Conservation (phyloP, 2,113 vertebrate species). For the Talpa occidentalis region DNA sequence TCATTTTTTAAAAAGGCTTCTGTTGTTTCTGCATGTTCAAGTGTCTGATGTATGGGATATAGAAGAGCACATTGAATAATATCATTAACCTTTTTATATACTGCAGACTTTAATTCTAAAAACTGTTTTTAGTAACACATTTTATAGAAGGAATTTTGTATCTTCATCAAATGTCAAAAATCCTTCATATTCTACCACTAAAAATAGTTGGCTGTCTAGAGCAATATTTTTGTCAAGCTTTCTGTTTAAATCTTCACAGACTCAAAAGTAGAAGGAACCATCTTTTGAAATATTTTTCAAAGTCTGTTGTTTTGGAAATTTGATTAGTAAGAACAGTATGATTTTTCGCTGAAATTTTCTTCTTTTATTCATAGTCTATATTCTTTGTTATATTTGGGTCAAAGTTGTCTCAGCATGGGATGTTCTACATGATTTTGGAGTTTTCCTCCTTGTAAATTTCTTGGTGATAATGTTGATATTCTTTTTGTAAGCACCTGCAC, state of each 20-base stretch:
- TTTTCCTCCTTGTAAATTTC: not conserved
- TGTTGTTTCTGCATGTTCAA: not conserved
- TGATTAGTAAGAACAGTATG: constrained; percentile 5
- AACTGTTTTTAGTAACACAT: constrained; percentile 25
- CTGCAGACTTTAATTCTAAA: constrained; percentile 18
- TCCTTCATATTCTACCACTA: constrained; percentile 21
- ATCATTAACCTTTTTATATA: constrained; percentile 41
- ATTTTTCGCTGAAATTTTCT: not conserved
- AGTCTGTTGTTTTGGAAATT: constrained; percentile 41
- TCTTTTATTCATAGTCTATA: not conserved
- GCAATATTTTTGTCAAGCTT: constrained; percentile 28
- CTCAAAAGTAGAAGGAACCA: constrained; percentile 28
- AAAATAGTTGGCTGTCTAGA: constrained; percentile 21
- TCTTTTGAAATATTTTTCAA: constrained; percentile 38
- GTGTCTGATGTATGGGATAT: not conserved
- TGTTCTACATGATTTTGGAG: not conserved
- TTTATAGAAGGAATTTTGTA: constrained; percentile 40
- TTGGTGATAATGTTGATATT: not conserved
- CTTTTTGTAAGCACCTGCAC: not conserved
- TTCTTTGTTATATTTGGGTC: not conserved
- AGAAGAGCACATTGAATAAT: constrained; percentile 36
- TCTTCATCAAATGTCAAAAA: constrained; percentile 60
- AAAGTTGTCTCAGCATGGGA: not conserved
- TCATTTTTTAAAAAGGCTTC: not conserved
- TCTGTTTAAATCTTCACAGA: constrained; percentile 28